Base-by-base conservation (phyloP, 2,888 invertebrate genomes). In the Corythucha ciliata region DNA sequence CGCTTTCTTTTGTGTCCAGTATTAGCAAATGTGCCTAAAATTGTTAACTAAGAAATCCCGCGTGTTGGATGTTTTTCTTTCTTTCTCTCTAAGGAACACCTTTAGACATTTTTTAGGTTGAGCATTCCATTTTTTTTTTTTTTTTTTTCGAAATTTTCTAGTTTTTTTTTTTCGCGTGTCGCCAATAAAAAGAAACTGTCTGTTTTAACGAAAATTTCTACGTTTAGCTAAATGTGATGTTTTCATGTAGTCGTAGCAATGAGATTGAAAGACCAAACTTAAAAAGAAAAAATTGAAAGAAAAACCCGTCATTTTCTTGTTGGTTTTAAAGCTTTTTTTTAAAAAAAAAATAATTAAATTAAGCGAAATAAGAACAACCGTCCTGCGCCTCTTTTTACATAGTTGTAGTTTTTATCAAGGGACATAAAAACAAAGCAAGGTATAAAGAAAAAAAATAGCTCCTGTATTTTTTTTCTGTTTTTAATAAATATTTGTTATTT, bases 161-260 rank as follows among this genome's bases (percentile, higher is more conserved):
- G 12, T 16, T 16, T 16, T 33, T 18, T 18, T 33, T 18, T 33
- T 33, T 33, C 33, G 14, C 16, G 18, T 33, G 33, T 33, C 33
- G 18, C 36, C 29, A 32, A 44, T 36, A 42, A 44, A 36, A 24
- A 34, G 27, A 32, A 41, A 20, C 34, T 42, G 34, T 52, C 36
- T 49, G 44, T 45, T 46, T 41, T 36, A 21, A 48, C 45, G 44
- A 41, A 37, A 55, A 52, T 40, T 46, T 50, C 42, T 56, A 56
- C 56, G 56, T 56, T 56, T 56, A 56, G 48, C 48, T 39, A 55
- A 46, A 50, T 56, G 56, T 56, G 56, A 56, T 56, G 56, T 53
- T 53, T 45, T 41, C 45, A 50, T 53, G 20, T 53, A 53, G 53
- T 53, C 53, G 32, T 53, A 53, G 50, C 42, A 37, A 53, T 53